Conservation (phyloP, 92 coral and sea anemone genomes). For the Zoanthus solanderi region DNA sequence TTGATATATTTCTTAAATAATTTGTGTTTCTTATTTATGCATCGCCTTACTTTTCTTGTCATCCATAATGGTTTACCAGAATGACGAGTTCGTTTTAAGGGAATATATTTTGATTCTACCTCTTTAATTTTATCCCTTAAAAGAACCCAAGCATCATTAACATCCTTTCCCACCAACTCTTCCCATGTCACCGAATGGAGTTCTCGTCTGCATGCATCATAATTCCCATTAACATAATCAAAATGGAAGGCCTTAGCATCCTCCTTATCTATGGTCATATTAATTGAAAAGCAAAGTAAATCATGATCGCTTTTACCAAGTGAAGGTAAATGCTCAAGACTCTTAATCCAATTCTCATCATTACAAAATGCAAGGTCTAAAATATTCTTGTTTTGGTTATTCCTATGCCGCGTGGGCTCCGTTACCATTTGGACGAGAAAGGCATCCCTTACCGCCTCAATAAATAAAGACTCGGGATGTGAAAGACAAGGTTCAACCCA, state of each 20-base stretch:
- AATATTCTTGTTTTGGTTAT: slow-evolving; percentile 21
- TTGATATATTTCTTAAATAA: slow-evolving; percentile 22
- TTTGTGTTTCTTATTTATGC: slow-evolving; percentile 28
- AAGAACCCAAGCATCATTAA: slow-evolving; percentile 34
- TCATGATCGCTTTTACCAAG: slow-evolving; percentile 18
- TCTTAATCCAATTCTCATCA: slow-evolving; percentile 31
- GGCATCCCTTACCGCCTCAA: slow-evolving; percentile 16
- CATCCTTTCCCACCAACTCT: slow-evolving; percentile 32
- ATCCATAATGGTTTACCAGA: slow-evolving; percentile 30
- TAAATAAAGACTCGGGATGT: slow-evolving; percentile 16
- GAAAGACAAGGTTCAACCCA: slow-evolving; percentile 17
- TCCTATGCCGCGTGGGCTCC: slow-evolving; percentile 21
- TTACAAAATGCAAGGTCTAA: slow-evolving; percentile 31
- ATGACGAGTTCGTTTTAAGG: slow-evolving; percentile 2
- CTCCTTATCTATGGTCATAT: slow-evolving; percentile 17
- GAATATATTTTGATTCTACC: slow-evolving; percentile 23
- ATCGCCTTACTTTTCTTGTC: slow-evolving; percentile 33
- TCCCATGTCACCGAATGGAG: slow-evolving; percentile 18
- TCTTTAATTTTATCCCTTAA: slow-evolving; percentile 24
- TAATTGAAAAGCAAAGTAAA: slow-evolving; percentile 23
- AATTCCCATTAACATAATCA: slow-evolving; percentile 24
- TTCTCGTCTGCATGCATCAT: slow-evolving; percentile 7
- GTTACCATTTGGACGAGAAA: slow-evolving; percentile 13
- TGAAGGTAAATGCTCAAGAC: slow-evolving; percentile 28
- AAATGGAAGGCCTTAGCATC: slow-evolving; percentile 21